phyloP scores from a whole-genome alignment of 2,888 invertebrate species.

The Crepidodera aurea region DNA sequence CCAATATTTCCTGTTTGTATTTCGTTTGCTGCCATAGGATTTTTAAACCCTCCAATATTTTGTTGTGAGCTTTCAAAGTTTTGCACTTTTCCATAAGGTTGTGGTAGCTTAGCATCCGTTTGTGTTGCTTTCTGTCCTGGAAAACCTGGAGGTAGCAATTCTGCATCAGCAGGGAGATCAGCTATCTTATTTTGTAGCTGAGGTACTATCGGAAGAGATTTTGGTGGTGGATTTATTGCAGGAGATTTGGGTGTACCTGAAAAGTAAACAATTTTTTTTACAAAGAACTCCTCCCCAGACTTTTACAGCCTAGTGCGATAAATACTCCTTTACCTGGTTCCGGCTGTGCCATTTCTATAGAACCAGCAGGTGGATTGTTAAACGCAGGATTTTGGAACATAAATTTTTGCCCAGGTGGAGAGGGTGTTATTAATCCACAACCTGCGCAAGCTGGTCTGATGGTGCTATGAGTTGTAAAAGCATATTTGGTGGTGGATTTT shows the following conservation, averaged over 20 bases:
- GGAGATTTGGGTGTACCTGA: neutral
- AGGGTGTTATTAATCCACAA: constrained; percentile 68
- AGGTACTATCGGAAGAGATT: neutral
- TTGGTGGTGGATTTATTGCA: neutral
- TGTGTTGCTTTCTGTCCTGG: neutral
- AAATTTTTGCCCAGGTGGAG: constrained; percentile 56
- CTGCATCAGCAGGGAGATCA: neutral
- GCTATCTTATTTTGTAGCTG: neutral
- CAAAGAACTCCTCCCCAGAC: too few relatives aligned
- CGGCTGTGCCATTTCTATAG: neutral
- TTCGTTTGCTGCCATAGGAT: neutral
- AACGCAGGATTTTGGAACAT: constrained; percentile 22
- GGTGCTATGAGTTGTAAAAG: constrained; percentile 57
- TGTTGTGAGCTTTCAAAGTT: neutral
- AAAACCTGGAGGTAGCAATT: neutral
- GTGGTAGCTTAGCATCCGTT: neutral
- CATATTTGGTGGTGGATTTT: constrained; percentile 34
- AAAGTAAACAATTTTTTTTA: too few relatives aligned
- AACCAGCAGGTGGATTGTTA: neutral
- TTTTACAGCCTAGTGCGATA: too few relatives aligned
- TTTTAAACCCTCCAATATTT: neutral
- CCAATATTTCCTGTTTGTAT: neutral
- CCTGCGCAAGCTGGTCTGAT: constrained; percentile 66
- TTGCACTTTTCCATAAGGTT: neutral
- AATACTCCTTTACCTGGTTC: constrained; percentile 8